Evolutionary conservation across 1,140 invertebrate species (phyloP), one percentile per base, ranked within the genome.

Genomic region (Uloborus diversus): DNA sequence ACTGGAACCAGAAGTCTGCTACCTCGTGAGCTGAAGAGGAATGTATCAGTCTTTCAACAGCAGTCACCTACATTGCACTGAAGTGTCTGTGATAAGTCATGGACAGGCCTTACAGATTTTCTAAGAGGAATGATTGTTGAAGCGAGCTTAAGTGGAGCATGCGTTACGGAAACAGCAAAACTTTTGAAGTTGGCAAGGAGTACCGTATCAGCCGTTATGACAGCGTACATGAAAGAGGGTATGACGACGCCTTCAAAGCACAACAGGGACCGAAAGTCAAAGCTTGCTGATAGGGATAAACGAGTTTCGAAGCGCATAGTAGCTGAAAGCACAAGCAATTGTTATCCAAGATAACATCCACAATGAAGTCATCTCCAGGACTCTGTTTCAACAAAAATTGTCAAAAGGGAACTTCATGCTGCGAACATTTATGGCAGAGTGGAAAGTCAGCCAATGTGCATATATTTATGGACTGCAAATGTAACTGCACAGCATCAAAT

Each of bases 201-300:
- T 69, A 69, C 47, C 27, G 65, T 53, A 56, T 69, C 49, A 56
- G 49, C 49, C 27, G 65, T 53, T 53, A 69, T 47, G 42, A 68
- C 57, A 61, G 14, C 57, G 4, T 61, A 61, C 30, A 61, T 11
- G 25, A 61, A 61, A 53, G 47, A 51, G 4, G 37, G 64, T 47
- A 66, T 47, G 23, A 66, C 37, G 25, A 47, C 37, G 42, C 49
- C 64, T 66, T 47, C 64, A 47, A 66, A 49, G 64, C 35, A 66
- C 27, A 66, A 66, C 64, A 66, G 64, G 25, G 64, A 42, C 37
- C 13, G 35, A 66, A 49, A 49, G 49, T 51, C 49, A 51, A 51
- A 51, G 49, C n/a, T 51, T 7, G 49, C 49, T 51, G 49, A 13
- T n/a, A 51, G 49, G 49, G 49, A 51, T 51, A 51, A 4, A 51